These are phyloP conservation scores for Puntigrus tetrazona DNA, from an alignment of 2,113 vertebrate species.

Conservation along the genomic window DNA sequence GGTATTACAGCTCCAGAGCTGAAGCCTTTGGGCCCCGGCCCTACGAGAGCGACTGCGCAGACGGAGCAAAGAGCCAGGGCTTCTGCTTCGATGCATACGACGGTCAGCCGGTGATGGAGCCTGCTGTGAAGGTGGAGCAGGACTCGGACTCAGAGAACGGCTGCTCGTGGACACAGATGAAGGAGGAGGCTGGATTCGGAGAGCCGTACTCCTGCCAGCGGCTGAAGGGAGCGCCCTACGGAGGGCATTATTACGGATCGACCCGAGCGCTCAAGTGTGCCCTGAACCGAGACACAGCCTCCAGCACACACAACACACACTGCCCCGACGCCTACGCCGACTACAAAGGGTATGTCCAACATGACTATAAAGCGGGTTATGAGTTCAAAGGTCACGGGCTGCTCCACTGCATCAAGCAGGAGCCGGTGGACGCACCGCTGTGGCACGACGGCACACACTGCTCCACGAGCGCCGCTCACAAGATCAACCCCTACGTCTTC, in stretches of 20 bases:
- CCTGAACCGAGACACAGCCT: slow-evolving; percentile 73
- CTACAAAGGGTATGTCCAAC: slow-evolving; percentile 74
- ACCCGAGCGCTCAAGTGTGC: slow-evolving; percentile 71
- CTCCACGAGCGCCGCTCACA: slow-evolving; percentile 70
- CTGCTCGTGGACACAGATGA: slow-evolving; percentile 75
- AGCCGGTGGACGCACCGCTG: slow-evolving; percentile 84
- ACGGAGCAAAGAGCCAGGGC: slow-evolving; percentile 78
- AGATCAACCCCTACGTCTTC: slow-evolving; percentile 73
- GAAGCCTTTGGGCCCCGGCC: slow-evolving; percentile 73
- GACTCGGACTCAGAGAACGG: slow-evolving; percentile 85
- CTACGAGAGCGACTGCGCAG: slow-evolving; percentile 63
- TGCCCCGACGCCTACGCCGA: slow-evolving; percentile 68
- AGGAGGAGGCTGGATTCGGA: slow-evolving; percentile 79
- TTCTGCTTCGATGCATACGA: slow-evolving; percentile 68
- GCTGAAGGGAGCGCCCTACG: slow-evolving; percentile 76
- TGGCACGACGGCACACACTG: slow-evolving; percentile 74
- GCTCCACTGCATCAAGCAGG: slow-evolving; percentile 85
- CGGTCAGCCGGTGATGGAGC: slow-evolving; percentile 73
- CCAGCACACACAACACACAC: slow-evolving; percentile 74
- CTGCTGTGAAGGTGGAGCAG: slow-evolving; percentile 87
- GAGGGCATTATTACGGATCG: slow-evolving; percentile 71
- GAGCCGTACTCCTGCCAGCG: slow-evolving; percentile 80
- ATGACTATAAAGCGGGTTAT: slow-evolving; percentile 73
- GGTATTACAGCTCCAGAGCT: slow-evolving; percentile 69
- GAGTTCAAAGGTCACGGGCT: slow-evolving; percentile 75